phyloP scores from a whole-genome alignment of 2,797 vertebrate genomes.

The Caiman crocodilus region DNA sequence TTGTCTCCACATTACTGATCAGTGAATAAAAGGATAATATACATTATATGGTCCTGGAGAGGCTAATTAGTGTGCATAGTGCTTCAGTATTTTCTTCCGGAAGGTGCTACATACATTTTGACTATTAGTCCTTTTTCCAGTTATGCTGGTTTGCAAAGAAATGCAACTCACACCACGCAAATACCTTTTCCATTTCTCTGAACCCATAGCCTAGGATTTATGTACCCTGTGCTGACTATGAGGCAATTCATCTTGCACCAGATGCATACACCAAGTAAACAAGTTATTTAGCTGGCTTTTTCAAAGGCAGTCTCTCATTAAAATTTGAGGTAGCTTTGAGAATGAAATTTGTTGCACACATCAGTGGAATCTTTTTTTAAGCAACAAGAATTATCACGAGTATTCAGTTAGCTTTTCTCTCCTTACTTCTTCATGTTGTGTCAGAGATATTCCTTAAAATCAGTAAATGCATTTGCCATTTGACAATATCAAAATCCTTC shows the following conservation, averaged over 20 bases:
- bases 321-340: background rate
- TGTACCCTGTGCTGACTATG: background rate
- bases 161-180: background rate
- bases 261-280: background rate
- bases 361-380: background rate
- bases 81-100: background rate
- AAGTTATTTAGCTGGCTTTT: background rate
- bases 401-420: background rate
- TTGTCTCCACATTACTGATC: background rate
- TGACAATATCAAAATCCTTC: background rate
- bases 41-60: background rate
- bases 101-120: background rate
- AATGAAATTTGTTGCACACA: background rate
- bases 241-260: background rate
- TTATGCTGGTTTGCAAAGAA: background rate
- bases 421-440: background rate
- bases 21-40: background rate
- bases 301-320: background rate
- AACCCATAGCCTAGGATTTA: background rate
- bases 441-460: background rate
- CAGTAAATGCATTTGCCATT: fast-evolving
- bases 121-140: background rate
- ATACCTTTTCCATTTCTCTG: background rate
- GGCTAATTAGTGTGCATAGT: background rate
- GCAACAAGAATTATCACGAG: background rate